Conservation (phyloP, 2,113 vertebrate species). For the Cyanistes caeruleus region DNA sequence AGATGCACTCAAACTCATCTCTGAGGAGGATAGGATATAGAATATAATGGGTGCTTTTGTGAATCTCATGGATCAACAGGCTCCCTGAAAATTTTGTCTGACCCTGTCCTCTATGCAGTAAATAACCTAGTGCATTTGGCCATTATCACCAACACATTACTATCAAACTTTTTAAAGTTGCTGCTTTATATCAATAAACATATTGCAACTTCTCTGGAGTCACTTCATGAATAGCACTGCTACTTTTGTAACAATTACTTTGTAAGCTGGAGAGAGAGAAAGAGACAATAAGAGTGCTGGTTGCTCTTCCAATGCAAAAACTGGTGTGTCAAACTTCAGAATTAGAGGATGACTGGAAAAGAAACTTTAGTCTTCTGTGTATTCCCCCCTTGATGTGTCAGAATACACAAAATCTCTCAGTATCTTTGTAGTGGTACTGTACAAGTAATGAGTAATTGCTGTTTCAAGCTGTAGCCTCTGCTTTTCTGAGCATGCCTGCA, state of each 20-base stretch:
- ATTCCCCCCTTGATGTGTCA: rapidly evolving
- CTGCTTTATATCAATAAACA: neutral
- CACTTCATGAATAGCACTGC: neutral
- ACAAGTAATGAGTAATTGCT: neutral
- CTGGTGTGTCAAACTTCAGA: neutral
- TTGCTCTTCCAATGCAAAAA: neutral
- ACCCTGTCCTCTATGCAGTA: neutral
- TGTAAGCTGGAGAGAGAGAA: neutral
- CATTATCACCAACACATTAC: neutral
- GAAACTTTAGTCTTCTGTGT: neutral
- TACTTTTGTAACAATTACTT: neutral
- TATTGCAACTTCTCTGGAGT: neutral
- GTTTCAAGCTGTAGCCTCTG: neutral
- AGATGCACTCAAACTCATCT: neutral
- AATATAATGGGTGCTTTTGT: neutral
- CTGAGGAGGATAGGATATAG: neutral
- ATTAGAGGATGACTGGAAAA: neutral
- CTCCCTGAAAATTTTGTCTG: neutral
- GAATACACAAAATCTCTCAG: neutral
- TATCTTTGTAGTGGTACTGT: neutral
- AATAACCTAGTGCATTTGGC: neutral
- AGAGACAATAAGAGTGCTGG: rapidly evolving
- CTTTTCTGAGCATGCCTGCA: neutral
- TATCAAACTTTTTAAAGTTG: neutral
- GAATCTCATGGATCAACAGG: neutral